Conservation (phyloP, 2,797 vertebrate genomes). For the Mycteria americana region DNA sequence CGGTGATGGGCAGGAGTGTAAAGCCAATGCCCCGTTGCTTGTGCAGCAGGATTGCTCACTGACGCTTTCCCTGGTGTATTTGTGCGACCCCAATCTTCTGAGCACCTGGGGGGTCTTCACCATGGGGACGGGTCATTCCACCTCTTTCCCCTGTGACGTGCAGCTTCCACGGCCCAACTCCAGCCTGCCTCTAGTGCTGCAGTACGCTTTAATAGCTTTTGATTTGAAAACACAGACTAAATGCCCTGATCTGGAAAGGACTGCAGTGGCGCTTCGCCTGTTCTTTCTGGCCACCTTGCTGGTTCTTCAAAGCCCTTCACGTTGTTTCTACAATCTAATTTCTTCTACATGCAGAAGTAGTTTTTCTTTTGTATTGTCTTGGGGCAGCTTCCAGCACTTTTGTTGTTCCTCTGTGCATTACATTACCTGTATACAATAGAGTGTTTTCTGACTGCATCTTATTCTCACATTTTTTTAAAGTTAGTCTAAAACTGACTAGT, state of each 20-base stretch:
- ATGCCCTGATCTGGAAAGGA: background rate
- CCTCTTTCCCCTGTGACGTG: rapidly evolving
- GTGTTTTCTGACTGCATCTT: background rate
- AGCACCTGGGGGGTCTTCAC: background rate
- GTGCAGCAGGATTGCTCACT: background rate
- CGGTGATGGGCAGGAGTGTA: background rate
- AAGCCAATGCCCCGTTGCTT: rapidly evolving
- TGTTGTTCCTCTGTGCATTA: background rate
- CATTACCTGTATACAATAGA: background rate
- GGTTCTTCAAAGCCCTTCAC: background rate
- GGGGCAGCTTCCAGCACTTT: background rate
- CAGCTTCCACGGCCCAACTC: rapidly evolving
- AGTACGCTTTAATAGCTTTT: background rate
- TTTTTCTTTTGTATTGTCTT: background rate
- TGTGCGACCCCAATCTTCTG: rapidly evolving
- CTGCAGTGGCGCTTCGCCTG: background rate
- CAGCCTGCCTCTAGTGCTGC: background rate
- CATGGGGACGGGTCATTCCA: rapidly evolving
- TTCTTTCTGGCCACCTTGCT: background rate
- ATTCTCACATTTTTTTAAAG: background rate
- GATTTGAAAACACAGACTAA: background rate
- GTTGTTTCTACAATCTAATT: background rate
- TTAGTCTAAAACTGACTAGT: background rate
- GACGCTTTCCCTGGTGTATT: rapidly evolving
- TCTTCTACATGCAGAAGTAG: background rate